A percentile compares a stretch with the other conserved stretches of the same genome.
These are phyloP conservation scores for Pavo muticus DNA, from an alignment of 2,113 vertebrate genomes.

Conservation along the genomic window DNA sequence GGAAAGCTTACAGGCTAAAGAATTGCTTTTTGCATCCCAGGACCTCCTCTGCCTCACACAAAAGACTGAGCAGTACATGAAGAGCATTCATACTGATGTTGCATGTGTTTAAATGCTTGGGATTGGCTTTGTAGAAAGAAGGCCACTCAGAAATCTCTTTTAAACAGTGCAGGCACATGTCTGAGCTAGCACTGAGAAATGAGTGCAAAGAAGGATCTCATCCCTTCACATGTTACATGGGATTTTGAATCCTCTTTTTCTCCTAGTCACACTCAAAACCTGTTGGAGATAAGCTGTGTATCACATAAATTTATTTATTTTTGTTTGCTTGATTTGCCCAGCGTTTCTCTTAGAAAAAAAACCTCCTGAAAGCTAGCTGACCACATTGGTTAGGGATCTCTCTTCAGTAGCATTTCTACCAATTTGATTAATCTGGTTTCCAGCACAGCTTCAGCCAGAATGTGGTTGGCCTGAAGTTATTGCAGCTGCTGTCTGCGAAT, in stretches of 20 bases:
- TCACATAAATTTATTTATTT: background rate
- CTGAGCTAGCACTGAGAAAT: background rate
- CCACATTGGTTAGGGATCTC: background rate
- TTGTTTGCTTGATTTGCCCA: background rate
- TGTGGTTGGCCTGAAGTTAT: background rate
- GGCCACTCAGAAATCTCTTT: background rate
- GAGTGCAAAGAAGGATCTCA: background rate
- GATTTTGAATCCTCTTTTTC: background rate
- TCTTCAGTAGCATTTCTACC: background rate
- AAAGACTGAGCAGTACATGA: background rate
- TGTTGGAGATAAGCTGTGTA: background rate
- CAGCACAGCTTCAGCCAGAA: conserved; percentile 7
- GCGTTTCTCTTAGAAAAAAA: background rate
- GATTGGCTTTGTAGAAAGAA: background rate
- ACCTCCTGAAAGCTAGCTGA: background rate
- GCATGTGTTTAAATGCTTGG: background rate
- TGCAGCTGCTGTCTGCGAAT: conserved; percentile 9
- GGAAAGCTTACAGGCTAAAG: background rate
- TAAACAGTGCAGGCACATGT: background rate
- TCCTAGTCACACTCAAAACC: background rate
- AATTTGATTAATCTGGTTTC: background rate
- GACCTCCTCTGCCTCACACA: background rate
- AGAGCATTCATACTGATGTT: no score
- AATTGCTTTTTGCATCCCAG: background rate
- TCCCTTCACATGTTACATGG: background rate